Base-by-base conservation (phyloP, 2,797 vertebrate species). In the Neosalanx taihuensis region DNA sequence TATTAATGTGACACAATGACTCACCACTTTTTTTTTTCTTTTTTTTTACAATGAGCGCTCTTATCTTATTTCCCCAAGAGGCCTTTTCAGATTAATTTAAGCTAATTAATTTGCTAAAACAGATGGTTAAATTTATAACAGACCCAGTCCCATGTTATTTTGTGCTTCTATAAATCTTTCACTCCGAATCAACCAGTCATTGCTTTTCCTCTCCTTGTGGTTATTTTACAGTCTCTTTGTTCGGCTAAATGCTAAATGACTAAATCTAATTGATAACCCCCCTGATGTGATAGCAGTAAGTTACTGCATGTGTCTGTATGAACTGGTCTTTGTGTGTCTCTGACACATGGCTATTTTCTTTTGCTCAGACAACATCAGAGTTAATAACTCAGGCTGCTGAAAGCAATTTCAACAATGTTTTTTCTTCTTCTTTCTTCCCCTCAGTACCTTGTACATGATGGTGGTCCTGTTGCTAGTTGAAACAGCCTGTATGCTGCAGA, bases 1-100 rank as follows among this genome's bases (percentile, higher is more conserved):
- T 83, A 76, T 70, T 81, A 79, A 83, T 79, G 64, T 76, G 71
- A 75, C 77, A 74, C 61, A 65, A 70, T 90, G 85, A 87, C 72
- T 86, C 85, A 70, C 49, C 69, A 64, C 51, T 33, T 74, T 77
- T 75, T 61, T 29, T 26, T 29, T 15, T 13, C 62, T 30, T 29
- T 57, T 53, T 10, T 41, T 41, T 41, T 41, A 13, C 37, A 31
- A 60, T 59, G 65, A 62, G 64, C 30, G 29, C 23, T 71, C 68
- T 69, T 60, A 69, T 59, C 20, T 15, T 30, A 74, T 75, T 61
- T 30, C 35, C 53, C 46, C 17, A 72, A 18, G 70, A 72, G 77
- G 64, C 69, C 51, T 37, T 41, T 72, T 67, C 72, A 13, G 59
- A 56, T 86, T 80, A n/a, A n/a, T n/a, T n/a, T n/a, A n/a, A n/a